These are phyloP conservation scores for Selene dorsalis DNA, from an alignment of 2,797 vertebrate genomes.

Conservation along the genomic window DNA sequence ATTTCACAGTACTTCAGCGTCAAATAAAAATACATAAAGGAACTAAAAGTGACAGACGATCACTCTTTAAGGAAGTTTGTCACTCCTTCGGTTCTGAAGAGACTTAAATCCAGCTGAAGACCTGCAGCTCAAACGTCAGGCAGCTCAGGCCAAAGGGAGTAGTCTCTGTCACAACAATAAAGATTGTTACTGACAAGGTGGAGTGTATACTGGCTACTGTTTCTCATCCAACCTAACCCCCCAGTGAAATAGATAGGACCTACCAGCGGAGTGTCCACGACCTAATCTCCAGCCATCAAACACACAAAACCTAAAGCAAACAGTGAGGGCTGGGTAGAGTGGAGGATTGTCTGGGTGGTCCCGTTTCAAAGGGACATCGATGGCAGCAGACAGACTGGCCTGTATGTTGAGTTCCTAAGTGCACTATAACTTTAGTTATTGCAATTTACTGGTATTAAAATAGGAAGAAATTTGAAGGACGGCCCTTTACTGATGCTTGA, in stretches of 20 bases:
- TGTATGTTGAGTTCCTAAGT: background rate
- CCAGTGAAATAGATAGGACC: slow-evolving; percentile 31
- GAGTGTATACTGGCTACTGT: slow-evolving; percentile 54
- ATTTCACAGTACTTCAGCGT: background rate
- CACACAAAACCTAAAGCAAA: slow-evolving; percentile 63
- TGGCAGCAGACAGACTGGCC: slow-evolving; percentile 8
- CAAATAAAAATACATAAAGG: background rate
- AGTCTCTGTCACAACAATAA: slow-evolving; percentile 14
- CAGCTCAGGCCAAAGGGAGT: slow-evolving; percentile 7
- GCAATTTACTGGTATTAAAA: background rate
- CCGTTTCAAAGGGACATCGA: slow-evolving; percentile 14
- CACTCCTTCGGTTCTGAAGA: background rate
- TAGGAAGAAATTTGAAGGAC: background rate
- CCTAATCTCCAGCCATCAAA: slow-evolving; percentile 53
- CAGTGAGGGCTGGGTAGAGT: slow-evolving; percentile 29
- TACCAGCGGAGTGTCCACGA: slow-evolving; percentile 53
- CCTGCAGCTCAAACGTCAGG: background rate
- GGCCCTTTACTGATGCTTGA: background rate
- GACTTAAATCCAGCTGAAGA: slow-evolving; percentile 2
- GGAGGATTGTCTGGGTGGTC: slow-evolving; percentile 36
- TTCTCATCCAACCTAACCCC: slow-evolving; percentile 42
- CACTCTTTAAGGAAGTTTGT: background rate
- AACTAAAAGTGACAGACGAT: background rate
- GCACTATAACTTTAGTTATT: background rate
- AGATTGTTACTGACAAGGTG: slow-evolving; percentile 23